Conservation (phyloP, 2,113 vertebrate genomes). For the Oncorhynchus clarkii region DNA sequence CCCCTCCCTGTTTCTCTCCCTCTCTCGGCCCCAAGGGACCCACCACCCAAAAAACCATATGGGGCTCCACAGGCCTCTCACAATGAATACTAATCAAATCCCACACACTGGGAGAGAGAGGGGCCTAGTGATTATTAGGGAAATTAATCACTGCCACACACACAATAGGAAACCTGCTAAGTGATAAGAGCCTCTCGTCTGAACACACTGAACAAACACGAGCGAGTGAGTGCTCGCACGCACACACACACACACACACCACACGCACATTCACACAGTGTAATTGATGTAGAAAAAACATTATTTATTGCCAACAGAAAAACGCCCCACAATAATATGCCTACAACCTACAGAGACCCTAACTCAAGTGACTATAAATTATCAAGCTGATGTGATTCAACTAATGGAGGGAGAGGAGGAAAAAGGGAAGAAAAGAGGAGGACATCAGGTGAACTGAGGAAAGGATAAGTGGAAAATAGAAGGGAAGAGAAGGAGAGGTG, state of each 20-base stretch:
- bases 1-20: conserved; percentile 45
- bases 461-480: neutral
- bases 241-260: neutral
- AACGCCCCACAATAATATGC: no score
- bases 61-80: conserved; percentile 66
- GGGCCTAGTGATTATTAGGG: conserved; percentile 74
- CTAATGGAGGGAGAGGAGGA: neutral
- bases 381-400: no score
- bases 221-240: no score
- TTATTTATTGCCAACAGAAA: no score
- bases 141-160: conserved; percentile 85
- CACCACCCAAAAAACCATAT: conserved; percentile 66
- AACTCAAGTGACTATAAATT: no score
- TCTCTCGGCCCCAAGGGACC: conserved; percentile 66
- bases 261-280: conserved; percentile 11
- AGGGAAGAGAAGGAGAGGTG: conserved; percentile 36
- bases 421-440: neutral
- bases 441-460: neutral
- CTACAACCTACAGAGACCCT: no score
- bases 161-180: conserved; percentile 78
- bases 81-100: conserved; percentile 81
- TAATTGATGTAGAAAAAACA: no score
- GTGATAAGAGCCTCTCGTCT: conserved; percentile 76
- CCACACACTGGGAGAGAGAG: conserved; percentile 32
- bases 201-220: conserved; percentile 11